Conservation (phyloP, 2,113 vertebrate species). For the Alligator mississippiensis region DNA sequence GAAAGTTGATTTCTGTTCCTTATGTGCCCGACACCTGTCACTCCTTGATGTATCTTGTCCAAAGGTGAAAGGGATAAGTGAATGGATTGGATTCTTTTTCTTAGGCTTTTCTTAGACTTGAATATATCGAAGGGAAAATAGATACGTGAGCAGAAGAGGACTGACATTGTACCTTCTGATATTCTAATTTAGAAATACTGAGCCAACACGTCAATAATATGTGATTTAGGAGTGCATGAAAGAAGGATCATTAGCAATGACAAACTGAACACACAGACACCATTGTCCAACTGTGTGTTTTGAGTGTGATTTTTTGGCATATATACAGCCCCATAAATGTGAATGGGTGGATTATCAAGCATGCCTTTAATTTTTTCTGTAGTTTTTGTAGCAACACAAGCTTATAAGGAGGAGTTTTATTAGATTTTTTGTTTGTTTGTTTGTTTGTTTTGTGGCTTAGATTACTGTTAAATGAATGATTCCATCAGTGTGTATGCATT, state of each 20-base stretch:
- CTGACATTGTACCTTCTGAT: neutral
- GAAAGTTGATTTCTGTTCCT: conserved; percentile 11
- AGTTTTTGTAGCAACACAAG: neutral
- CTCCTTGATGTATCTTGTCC: neutral
- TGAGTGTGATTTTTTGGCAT: neutral
- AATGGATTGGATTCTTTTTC: conserved; percentile 17
- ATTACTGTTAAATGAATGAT: neutral
- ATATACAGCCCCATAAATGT: neutral
- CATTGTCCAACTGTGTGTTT: neutral
- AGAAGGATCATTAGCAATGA: neutral
- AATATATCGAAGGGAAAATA: neutral
- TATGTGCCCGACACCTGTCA: neutral
- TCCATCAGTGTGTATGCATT: neutral
- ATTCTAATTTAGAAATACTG: conserved; percentile 25
- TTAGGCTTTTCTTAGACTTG: neutral
- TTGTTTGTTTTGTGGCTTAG: neutral
- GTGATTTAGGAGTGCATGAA: neutral
- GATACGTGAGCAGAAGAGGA: conserved; percentile 3
- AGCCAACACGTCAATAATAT: neutral
- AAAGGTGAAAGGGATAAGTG: neutral
- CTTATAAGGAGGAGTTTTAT: neutral
- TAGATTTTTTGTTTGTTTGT: neutral
- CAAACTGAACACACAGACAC: neutral
- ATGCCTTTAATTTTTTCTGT: neutral
- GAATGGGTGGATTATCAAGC: neutral